Percentiles rank a stretch among this genome's conserved stretches.
Conservation (phyloP, 2,797 vertebrate genomes). For the Poecilia picta region DNA sequence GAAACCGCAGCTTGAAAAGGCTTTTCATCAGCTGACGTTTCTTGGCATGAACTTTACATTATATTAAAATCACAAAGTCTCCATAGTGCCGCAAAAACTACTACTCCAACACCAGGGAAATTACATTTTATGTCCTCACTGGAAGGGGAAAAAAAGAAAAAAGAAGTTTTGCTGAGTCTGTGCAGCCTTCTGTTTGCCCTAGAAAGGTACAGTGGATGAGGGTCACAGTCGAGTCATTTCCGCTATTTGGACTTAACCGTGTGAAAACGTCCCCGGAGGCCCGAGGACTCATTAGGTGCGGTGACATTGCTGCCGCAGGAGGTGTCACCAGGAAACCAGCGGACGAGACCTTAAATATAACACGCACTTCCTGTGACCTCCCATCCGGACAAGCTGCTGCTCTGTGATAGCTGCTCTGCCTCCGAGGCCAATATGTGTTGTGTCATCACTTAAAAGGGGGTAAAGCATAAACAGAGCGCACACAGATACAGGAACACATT, state of each 20-base stretch:
- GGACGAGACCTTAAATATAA: slow-evolving; percentile 61
- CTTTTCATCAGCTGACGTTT: slow-evolving; percentile 14
- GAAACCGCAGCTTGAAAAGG: neutral
- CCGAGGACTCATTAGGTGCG: slow-evolving; percentile 66
- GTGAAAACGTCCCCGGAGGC: slow-evolving; percentile 58
- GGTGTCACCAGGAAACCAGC: slow-evolving; percentile 68
- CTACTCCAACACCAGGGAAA: slow-evolving; percentile 25
- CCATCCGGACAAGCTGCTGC: slow-evolving; percentile 46
- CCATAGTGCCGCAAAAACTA: slow-evolving; percentile 17
- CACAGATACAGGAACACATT: slow-evolving; percentile 1
- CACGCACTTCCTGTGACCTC: slow-evolving; percentile 64
- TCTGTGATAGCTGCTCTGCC: slow-evolving; percentile 27
- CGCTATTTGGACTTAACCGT: slow-evolving; percentile 62
- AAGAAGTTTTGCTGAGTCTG: slow-evolving; percentile 46
- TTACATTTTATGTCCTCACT: slow-evolving; percentile 20
- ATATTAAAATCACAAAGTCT: slow-evolving; percentile 31
- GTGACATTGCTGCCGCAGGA: slow-evolving; percentile 60
- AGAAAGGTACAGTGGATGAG: slow-evolving; percentile 29
- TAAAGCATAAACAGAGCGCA: slow-evolving; percentile 10
- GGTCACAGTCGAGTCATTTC: slow-evolving; percentile 66
- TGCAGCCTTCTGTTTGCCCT: slow-evolving; percentile 53
- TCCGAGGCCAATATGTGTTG: slow-evolving; percentile 42
- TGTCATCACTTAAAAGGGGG: slow-evolving; percentile 40
- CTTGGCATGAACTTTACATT: slow-evolving; percentile 13
- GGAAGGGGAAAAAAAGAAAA: neutral